Percentiles rank a stretch among this genome's conserved stretches.
Evolutionary conservation across 1,140 invertebrate genomes (phyloP).

Genomic region (Mizuhopecten yessoensis): DNA sequence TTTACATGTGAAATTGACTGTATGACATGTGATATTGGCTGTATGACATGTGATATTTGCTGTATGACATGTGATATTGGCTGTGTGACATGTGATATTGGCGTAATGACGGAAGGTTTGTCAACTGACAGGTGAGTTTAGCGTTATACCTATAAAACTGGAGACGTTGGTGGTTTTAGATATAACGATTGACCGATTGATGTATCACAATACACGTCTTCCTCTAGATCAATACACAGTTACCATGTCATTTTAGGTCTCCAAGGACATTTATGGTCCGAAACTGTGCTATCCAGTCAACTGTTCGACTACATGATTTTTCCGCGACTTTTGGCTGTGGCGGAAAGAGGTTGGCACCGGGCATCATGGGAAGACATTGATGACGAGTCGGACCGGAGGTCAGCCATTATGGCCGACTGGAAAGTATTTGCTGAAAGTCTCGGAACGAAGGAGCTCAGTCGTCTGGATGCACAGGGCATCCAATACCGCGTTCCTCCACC

Average conservation of each 20-base stretch:
- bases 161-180: too few species aligned
- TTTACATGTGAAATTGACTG: too few species aligned
- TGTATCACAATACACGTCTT: too few species aligned
- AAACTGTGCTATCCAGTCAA: slow-evolving; percentile 71
- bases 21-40: too few species aligned
- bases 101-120: too few species aligned
- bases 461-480: slow-evolving; percentile 73
- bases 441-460: slow-evolving; percentile 74
- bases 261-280: slow-evolving; percentile 76
- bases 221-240: too few species aligned
- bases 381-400: slow-evolving; percentile 49
- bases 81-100: too few species aligned
- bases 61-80: too few species aligned
- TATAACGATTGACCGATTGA: too few species aligned
- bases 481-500: slow-evolving; percentile 77
- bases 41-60: too few species aligned
- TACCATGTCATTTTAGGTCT: slow-evolving; percentile 70
- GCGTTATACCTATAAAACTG: too few species aligned
- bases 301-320: slow-evolving; percentile 76
- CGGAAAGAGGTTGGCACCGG: slow-evolving; percentile 80
- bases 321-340: slow-evolving; percentile 76
- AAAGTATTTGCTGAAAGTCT: slow-evolving; percentile 73
- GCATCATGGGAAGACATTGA: slow-evolving; percentile 74
- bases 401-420: slow-evolving; percentile 71
- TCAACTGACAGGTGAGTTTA: too few species aligned